Percentiles rank a stretch among this genome's conserved stretches.
Evolutionary conservation across 2,113 vertebrate species (phyloP).

Genomic region (Notiomystis cincta): DNA sequence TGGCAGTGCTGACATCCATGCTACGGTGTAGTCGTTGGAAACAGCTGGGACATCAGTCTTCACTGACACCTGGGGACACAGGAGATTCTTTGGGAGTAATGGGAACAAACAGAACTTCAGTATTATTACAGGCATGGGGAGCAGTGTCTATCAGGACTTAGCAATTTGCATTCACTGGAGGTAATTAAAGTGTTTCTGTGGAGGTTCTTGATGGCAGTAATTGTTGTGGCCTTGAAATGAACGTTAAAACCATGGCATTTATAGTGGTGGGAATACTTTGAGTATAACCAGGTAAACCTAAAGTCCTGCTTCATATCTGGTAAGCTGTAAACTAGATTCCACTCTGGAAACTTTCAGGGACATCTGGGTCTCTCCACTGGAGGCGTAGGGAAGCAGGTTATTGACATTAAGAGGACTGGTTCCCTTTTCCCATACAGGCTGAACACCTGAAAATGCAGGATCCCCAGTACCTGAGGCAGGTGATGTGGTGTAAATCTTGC

Average conservation of each 20-base stretch:
- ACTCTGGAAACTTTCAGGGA: not conserved
- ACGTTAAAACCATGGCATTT: not conserved
- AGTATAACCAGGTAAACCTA: not conserved
- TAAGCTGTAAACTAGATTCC: not conserved
- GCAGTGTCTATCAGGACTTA: not conserved
- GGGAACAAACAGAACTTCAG: not conserved
- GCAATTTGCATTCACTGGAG: not conserved
- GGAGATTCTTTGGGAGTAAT: not conserved
- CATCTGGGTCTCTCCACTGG: not conserved
- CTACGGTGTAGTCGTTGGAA: conserved; percentile 30
- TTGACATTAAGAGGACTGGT: not conserved
- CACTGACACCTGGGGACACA: conserved; percentile 45
- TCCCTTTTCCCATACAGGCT: not conserved
- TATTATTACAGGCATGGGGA: not conserved
- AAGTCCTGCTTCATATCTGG: not conserved
- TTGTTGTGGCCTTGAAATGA: not conserved
- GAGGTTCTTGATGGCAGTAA: not conserved
- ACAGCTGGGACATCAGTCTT: conserved; percentile 36
- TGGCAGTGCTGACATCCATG: conserved; percentile 48
- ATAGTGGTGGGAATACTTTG: not conserved
- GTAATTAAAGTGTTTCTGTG: not conserved
- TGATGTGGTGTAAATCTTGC: not conserved
- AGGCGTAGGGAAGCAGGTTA: not conserved
- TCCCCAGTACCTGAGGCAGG: not conserved
- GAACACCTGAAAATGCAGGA: not conserved